phyloP scores from a whole-genome alignment of 2,888 invertebrate species.

The Orthosia gracilis region DNA sequence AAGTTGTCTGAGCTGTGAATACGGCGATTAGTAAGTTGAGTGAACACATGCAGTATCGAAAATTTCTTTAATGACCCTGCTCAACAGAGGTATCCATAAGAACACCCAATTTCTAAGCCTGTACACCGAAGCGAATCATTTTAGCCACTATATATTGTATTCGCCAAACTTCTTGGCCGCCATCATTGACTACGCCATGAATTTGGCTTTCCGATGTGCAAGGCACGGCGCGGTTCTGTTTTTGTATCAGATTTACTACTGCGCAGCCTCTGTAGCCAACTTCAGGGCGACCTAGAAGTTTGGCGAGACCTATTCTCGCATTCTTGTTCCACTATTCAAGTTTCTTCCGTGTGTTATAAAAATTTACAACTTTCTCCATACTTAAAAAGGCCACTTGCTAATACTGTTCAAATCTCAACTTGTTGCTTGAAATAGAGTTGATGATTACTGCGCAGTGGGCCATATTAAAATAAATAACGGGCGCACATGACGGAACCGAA shows the following conservation, averaged over 20 bases:
- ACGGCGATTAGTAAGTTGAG: slow-evolving; percentile 2
- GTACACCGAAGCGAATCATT: neutral
- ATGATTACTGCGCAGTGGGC: slow-evolving; percentile 24
- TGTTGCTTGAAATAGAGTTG: neutral
- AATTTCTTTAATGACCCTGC: neutral
- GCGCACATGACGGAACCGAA: slow-evolving; percentile 47
- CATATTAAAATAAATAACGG: slow-evolving; percentile 26
- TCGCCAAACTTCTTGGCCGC: too few relatives aligned
- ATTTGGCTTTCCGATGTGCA: too few relatives aligned
- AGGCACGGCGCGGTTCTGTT: too few relatives aligned
- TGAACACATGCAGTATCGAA: slow-evolving; percentile 12
- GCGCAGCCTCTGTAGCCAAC: too few relatives aligned
- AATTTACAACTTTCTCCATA: slow-evolving; percentile 23
- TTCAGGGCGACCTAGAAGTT: too few relatives aligned
- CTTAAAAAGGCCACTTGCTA: slow-evolving; percentile 11
- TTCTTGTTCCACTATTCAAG: neutral
- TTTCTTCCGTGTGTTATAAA: slow-evolving; percentile 11
- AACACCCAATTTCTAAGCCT: too few relatives aligned
- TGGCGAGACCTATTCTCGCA: too few relatives aligned
- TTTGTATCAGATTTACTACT: too few relatives aligned
- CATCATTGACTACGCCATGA: too few relatives aligned
- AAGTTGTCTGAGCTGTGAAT: slow-evolving; percentile 3
- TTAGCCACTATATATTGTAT: neutral
- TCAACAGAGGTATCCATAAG: neutral
- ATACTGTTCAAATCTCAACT: slow-evolving; percentile 5